Conservation (phyloP, 2,113 vertebrate species). For the Neolamprologus tretocephalus region DNA sequence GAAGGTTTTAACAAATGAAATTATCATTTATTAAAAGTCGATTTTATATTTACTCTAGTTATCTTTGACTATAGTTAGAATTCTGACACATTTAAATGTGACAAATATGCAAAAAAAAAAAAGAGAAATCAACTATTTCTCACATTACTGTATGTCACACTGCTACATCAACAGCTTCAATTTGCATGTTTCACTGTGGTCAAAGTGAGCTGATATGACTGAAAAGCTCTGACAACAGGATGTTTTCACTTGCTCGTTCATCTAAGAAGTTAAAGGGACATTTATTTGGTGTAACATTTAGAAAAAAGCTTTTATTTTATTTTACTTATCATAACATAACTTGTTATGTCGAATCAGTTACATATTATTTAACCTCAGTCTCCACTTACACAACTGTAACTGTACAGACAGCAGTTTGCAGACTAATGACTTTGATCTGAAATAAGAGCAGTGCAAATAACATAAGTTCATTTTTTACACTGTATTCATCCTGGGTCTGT, state of each 20-base stretch:
- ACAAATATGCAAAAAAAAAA: not conserved
- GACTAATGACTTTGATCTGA: not conserved
- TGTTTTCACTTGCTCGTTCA: fast-evolving
- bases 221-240: not conserved
- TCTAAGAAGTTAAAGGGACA: not conserved
- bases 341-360: not conserved
- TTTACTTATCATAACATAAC: not conserved
- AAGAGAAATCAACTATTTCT: not conserved
- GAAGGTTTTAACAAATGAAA: not conserved
- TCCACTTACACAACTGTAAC: not conserved
- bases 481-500: not conserved
- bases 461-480: not conserved
- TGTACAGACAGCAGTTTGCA: not conserved
- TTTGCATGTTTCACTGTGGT: not conserved
- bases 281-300: not conserved
- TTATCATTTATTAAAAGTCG: fast-evolving
- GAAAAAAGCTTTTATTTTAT: not conserved
- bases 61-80: not conserved
- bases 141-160: not conserved
- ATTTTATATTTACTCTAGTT: not conserved
- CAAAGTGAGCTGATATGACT: not conserved
- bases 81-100: not conserved
- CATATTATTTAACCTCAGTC: not conserved
- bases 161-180: not conserved
- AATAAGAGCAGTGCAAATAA: not conserved